Conservation (phyloP, 1,140 invertebrate genomes). For the Polypedilum pembai region DNA sequence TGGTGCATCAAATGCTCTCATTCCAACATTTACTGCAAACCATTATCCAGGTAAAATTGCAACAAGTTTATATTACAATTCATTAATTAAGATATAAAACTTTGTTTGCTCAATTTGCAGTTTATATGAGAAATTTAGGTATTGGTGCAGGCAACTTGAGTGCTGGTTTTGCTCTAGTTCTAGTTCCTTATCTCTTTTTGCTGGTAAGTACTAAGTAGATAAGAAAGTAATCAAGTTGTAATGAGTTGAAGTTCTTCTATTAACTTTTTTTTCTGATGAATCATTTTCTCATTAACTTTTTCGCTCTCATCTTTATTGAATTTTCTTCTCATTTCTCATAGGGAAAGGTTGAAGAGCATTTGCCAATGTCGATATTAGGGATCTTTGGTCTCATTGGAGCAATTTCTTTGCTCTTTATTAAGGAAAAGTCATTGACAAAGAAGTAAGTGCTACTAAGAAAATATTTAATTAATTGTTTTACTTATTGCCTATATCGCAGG, state of each 20-base stretch:
- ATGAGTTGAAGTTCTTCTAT: slow-evolving; percentile 18
- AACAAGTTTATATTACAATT: neutral
- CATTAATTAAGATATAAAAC: neutral
- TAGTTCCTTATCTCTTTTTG: slow-evolving; percentile 63
- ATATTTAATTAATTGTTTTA: neutral
- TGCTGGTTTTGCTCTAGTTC: slow-evolving; percentile 59
- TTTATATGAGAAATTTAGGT: slow-evolving; percentile 56
- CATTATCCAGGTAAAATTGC: slow-evolving; percentile 49
- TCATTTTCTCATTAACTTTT: slow-evolving; percentile 5
- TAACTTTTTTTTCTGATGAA: neutral
- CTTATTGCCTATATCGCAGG: neutral
- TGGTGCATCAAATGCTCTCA: slow-evolving; percentile 59
- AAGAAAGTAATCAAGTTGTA: slow-evolving; percentile 21
- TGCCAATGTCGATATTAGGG: slow-evolving; percentile 57
- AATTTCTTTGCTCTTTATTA: slow-evolving; percentile 51
- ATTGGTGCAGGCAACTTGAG: slow-evolving; percentile 62
- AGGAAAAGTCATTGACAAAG: slow-evolving; percentile 43
- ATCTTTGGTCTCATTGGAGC: slow-evolving; percentile 54
- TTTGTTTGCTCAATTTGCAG: no score
- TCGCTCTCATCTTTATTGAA: neutral
- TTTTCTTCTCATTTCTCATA: slow-evolving; percentile 30
- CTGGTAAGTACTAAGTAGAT: slow-evolving; percentile 47
- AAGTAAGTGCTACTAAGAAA: neutral
- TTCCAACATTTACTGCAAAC: slow-evolving; percentile 64
- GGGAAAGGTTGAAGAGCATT: slow-evolving; percentile 45